Evolutionary conservation across 2,797 vertebrate genomes (phyloP).

Genomic region (Mormyrus hasselquistii): DNA sequence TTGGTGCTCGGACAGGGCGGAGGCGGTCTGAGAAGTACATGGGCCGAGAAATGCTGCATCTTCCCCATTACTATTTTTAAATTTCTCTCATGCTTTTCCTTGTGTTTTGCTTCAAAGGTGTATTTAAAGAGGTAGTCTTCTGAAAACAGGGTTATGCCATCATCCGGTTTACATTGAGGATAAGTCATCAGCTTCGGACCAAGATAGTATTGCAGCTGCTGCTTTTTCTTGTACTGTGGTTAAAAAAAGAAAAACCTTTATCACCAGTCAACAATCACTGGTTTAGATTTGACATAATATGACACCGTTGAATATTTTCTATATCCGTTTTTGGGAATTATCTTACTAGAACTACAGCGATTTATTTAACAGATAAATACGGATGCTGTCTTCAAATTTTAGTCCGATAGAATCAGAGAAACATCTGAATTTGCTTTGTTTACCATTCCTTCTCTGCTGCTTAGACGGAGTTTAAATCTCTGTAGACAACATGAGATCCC

Average conservation of each 20-base stretch:
- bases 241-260: background rate
- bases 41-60: background rate
- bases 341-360: background rate
- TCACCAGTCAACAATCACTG: background rate
- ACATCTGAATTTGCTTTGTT: background rate
- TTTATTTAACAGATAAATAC: background rate
- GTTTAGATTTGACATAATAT: background rate
- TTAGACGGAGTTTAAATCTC: background rate
- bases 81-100: background rate
- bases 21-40: background rate
- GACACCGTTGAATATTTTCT: background rate
- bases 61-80: background rate
- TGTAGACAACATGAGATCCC: background rate
- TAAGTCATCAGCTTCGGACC: background rate
- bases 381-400: background rate
- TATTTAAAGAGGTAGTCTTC: background rate
- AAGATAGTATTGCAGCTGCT: background rate
- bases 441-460: background rate
- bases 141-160: background rate
- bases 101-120: background rate
- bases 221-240: background rate
- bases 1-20: constrained; percentile 34
- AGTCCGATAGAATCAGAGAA: background rate
- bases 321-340: background rate
- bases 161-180: background rate